Base-by-base conservation (phyloP, 2,888 invertebrate genomes). In the Drosophila recens region DNA sequence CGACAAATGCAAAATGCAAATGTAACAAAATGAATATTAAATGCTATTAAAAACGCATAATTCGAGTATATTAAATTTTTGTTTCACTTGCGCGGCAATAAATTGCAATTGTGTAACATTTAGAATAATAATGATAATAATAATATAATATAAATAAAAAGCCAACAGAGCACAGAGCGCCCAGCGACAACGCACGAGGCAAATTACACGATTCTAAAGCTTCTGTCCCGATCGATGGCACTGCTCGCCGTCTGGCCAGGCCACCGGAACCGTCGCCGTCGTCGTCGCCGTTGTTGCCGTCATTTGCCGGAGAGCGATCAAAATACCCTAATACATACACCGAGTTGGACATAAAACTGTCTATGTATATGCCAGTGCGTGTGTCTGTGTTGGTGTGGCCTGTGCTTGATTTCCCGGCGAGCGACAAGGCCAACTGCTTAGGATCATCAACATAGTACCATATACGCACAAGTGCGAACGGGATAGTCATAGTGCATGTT, bases 151-250 rank as follows among this genome's bases (percentile, higher is more conserved):
- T 30, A 38, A 38, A 59, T 72, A 68, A 70, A 67, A 56, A 61
- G 72, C 75, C 54, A 74, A 62, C 79, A 42, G 53, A 53, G 45
- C 61, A 58, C 59, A 59, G 49, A 75, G 76, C 79, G 59, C 63
- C 72, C 76, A 74, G 68, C 77, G 67, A 51, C 70, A 82, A 89
- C 84, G 89, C 84, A 84, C 89, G 84, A 89, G 89, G 79, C 84
- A 89, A 89, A 84, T 84, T 84, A 84, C 84, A 84, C 84, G 89
- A 89, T 89, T 87, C 81, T 89, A 87, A 77, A 74, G 73, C 81
- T 87, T 87, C 87, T 84, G 82, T 76, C 63, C 71, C 88, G 79
- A 72, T 79, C 80, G 82, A 72, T 72, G 83, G 72, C 80, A 64
- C 71, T 82, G 76, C 67, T 75, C 70, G 84, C 78, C 65, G 83